phyloP scores from a whole-genome alignment of 1,140 invertebrate species.

The Drosophila tristis region DNA sequence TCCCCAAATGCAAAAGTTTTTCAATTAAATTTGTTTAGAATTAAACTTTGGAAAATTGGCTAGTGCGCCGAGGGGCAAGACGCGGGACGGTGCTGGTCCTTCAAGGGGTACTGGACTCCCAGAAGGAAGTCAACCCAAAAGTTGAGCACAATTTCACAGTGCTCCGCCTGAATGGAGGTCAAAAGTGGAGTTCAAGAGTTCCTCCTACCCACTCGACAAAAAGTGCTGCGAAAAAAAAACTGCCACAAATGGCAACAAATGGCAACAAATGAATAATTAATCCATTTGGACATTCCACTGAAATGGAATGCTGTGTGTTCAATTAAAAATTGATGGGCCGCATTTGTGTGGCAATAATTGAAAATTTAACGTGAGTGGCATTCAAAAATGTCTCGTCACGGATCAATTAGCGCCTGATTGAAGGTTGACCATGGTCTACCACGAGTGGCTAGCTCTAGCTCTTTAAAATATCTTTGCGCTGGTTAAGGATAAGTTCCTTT shows the following conservation, averaged over 20 bases:
- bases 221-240: conserved; percentile 1
- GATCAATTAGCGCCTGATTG: conserved; percentile 48
- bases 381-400: conserved; percentile 27
- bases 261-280: conserved; percentile 48
- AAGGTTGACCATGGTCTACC: background rate
- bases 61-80: conserved; percentile 1
- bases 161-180: conserved; percentile 1
- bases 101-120: conserved; percentile 14
- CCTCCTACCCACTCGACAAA: background rate
- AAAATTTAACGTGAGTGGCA: conserved; percentile 49
- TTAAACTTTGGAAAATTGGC: conserved; percentile 68
- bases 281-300: conserved; percentile 19
- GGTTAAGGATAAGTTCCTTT: no score
- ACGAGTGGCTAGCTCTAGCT: no score
- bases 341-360: conserved; percentile 37
- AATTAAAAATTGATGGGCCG: conserved; percentile 59
- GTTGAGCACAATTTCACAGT: conserved; percentile 27
- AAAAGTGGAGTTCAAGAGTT: conserved; percentile 22
- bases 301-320: conserved; percentile 18
- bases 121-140: conserved; percentile 25
- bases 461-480: no score
- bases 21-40: conserved; percentile 81
- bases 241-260: no score
- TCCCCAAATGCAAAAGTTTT: conserved; percentile 69
- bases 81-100: conserved; percentile 3